phyloP scores from a whole-genome alignment of 1,140 invertebrate genomes.

The Adelges cooleyi region DNA sequence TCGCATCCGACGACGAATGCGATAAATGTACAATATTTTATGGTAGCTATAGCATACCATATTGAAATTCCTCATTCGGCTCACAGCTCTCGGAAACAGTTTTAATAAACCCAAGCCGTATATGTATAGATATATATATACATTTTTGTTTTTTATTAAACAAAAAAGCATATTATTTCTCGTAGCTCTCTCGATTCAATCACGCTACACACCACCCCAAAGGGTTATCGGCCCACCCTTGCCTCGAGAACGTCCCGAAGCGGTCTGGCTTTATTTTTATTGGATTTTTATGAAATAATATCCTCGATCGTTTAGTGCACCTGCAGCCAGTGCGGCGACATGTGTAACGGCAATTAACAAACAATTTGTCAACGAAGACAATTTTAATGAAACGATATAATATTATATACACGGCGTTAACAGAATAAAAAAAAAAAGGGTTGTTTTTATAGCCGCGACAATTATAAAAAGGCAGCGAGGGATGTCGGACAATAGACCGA shows the following conservation, averaged over 20 bases:
- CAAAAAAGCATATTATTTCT: too few relatives aligned
- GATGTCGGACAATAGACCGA: background rate
- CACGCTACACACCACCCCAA: background rate
- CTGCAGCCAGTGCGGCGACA: slow-evolving; percentile 21
- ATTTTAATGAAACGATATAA: slow-evolving; percentile 19
- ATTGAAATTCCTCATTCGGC: too few relatives aligned
- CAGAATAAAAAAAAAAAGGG: slow-evolving; percentile 6
- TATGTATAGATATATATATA: too few relatives aligned
- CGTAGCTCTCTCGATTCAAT: too few relatives aligned
- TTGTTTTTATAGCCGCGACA: slow-evolving; percentile 7
- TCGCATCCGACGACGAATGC: too few relatives aligned
- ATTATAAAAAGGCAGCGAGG: background rate
- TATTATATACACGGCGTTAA: too few relatives aligned
- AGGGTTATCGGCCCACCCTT: background rate
- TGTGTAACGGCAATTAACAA: slow-evolving; percentile 26
- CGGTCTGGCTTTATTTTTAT: background rate
- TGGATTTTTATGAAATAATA: slow-evolving; percentile 19
- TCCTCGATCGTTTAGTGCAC: slow-evolving; percentile 26
- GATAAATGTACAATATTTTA: too few relatives aligned
- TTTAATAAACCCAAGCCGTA: too few relatives aligned
- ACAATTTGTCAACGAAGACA: slow-evolving; percentile 24
- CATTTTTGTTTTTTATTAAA: too few relatives aligned
- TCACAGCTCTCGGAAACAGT: too few relatives aligned
- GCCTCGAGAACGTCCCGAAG: background rate
- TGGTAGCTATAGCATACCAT: too few relatives aligned